Evolutionary conservation across 2,888 invertebrate genomes (phyloP).

Genomic region (Neoitamus cyanurus): DNA sequence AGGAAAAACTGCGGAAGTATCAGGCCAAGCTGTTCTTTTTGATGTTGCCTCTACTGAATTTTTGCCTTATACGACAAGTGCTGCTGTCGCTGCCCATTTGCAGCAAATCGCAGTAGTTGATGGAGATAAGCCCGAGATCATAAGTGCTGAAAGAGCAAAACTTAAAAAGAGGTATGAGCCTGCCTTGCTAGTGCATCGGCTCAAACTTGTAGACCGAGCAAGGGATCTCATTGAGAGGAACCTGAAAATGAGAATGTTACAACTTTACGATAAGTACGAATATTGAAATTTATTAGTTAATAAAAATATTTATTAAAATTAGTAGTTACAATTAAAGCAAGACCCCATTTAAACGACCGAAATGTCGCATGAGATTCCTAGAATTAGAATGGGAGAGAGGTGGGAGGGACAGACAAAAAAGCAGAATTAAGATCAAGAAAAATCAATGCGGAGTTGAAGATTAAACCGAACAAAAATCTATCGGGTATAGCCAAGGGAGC

Average conservation of each 20-base stretch:
- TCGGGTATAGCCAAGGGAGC: too few relatives aligned
- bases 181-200: constrained; percentile 11
- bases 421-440: too few relatives aligned
- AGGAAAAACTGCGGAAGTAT: constrained; percentile 28
- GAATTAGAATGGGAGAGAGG: too few relatives aligned
- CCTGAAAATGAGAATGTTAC: constrained; percentile 26
- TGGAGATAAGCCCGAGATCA: background rate
- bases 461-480: too few relatives aligned
- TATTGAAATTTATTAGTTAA: background rate
- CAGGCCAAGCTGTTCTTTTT: constrained; percentile 43
- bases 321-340: too few relatives aligned
- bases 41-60: background rate
- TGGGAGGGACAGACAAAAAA: too few relatives aligned
- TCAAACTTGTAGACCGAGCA: constrained; percentile 35
- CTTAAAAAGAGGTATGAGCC: constrained; percentile 30
- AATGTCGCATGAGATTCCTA: too few relatives aligned
- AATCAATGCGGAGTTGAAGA: too few relatives aligned
- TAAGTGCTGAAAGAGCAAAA: background rate
- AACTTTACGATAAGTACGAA: background rate
- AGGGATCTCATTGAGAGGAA: constrained; percentile 45
- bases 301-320: too few relatives aligned
- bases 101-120: background rate
- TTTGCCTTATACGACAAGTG: background rate
- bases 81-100: background rate
- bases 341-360: too few relatives aligned